Evolutionary conservation across 2,113 vertebrate species (phyloP).

Genomic region (Triplophysa rosa): DNA sequence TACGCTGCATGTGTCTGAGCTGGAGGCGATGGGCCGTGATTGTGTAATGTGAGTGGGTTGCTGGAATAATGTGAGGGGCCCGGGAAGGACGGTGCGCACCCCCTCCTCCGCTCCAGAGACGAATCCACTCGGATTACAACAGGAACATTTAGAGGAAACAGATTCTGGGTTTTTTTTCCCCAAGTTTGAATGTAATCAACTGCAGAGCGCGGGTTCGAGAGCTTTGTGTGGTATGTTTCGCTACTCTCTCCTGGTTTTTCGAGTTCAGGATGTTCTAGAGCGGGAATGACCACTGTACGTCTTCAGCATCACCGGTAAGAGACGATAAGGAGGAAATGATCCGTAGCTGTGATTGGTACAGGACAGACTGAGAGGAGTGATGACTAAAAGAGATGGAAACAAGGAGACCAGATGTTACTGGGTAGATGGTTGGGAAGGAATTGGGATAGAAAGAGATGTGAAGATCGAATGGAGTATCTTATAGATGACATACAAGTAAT

Average conservation of each 20-base stretch:
- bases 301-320: conserved; percentile 45
- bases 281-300: conserved; percentile 24
- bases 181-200: conserved; percentile 55
- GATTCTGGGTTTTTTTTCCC: conserved; percentile 35
- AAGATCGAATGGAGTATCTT: not conserved
- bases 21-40: conserved; percentile 10
- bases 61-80: conserved; percentile 35
- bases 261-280: not conserved
- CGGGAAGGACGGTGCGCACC: conserved; percentile 16
- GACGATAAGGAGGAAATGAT: not conserved
- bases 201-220: conserved; percentile 40
- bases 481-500: not conserved
- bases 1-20: conserved; percentile 13
- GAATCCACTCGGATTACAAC: conserved; percentile 48
- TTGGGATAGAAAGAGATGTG: not conserved
- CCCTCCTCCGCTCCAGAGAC: conserved; percentile 30
- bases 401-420: conserved; percentile 7
- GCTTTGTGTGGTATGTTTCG: conserved; percentile 19
- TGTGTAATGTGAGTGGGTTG: conserved; percentile 60
- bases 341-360: not conserved
- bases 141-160: conserved; percentile 52
- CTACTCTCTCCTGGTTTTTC: not conserved
- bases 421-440: not conserved
- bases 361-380: not conserved
- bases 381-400: not conserved